Evolutionary conservation across 2,797 vertebrate species (phyloP), one percentile per base, ranked within the genome.

Genomic region (Lithobates sylvaticus): DNA sequence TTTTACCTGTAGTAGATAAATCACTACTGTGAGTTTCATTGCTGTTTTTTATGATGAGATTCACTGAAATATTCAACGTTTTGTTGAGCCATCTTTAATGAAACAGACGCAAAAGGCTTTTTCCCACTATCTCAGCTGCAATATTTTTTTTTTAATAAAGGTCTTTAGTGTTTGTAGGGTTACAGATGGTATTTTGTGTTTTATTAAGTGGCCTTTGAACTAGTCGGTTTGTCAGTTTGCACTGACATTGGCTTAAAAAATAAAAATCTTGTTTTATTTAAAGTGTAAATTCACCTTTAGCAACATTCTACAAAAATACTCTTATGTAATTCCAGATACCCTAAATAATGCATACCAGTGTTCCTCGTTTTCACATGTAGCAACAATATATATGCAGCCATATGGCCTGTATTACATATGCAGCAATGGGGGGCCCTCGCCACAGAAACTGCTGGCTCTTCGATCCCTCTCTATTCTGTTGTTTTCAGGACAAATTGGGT

Each of bases 1-100:
- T 34, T 71, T 86, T 77, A 72, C 79, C 47, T 77, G 73, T 23
- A 76, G 79, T 13, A 50, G 85, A 82, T 86, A 82, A 86, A 86
- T 82, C 81, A 77, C 50, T 10, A 26, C 50, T 77, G 64, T 9
- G 27, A 64, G 67, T 77, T 82, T 85, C 78, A 80, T 75, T 54
- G 32, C 71, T 69, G 42, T 32, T 86, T 86, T 75, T 76, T 64
- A 73, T 72, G 65, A 44, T 81, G 50, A 86, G 65, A 70, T 77
- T 32, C 81, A 23, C 12, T 80, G 70, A 50, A 65, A 81, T 64
- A 76, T 61, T 76, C 64, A 54, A 67, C 34, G 75, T 81, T 76
- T 68, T 81, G 26, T 73, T 76, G 50, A 50, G 67, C 26, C 34
- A 12, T 70, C 67, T 70, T 26, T 77, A 76, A 58, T 70, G 72